Base-by-base conservation (phyloP, 2,113 vertebrate species). In the Blennius ocellaris region DNA sequence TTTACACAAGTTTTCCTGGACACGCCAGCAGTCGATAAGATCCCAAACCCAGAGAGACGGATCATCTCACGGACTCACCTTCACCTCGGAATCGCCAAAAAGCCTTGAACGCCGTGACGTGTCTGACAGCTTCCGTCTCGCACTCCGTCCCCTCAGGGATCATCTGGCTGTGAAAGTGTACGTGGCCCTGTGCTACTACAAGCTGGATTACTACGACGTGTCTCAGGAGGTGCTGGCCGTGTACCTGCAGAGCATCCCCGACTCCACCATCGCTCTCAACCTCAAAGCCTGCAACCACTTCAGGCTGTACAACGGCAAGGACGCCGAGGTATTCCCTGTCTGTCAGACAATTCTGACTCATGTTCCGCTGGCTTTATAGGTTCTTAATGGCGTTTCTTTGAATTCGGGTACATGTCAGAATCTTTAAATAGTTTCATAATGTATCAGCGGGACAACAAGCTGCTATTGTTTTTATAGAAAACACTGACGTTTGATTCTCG, bases 261-360 rank as follows among this genome's bases (percentile, higher is more conserved):
- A 99, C 85, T 99, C 97, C 53, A 97, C 96, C 49, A 98, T 98
- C 48, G 98, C 97, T 40, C 96, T 99, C 74, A 99, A 99, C 84
- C 96, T 99, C 5, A 99, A 99, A 83, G 98, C 98, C 82, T 99
- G 98, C 82, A 99, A 99, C 87, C 95, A 97, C 85, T 99, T 97
- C 83, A 94, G 96, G 81, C 96, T 99, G 17, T 98, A 96, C 92
- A 98, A 97, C 0, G 97, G 97, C 78, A 99, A 97, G 85, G 96
- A 95, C 58, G 98, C 98, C 9, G 98, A 99, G 96, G 98, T 99
- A 54, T 41, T 12, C 2, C 11, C 2, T 30, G 57, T 49, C 7
- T 17, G 10, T 14, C 37, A 6, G n/a, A 48, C 5, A 9, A 8
- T 15, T 36, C 12, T 7, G 11, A 11, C 36, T 45, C 7, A 40